Evolutionary conservation across 2,797 vertebrate genomes (phyloP).

Genomic region (Xenentodon cancila): DNA sequence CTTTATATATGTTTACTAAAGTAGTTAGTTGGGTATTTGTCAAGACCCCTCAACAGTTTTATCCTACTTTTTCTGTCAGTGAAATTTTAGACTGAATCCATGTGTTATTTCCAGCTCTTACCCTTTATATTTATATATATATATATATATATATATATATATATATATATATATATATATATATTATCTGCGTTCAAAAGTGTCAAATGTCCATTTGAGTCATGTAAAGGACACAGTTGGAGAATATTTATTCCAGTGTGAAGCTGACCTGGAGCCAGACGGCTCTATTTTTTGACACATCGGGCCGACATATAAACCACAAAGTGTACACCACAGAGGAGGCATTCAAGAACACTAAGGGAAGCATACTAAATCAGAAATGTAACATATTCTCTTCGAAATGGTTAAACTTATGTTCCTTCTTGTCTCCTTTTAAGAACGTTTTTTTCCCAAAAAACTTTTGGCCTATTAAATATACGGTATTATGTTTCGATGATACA

Average conservation of each 20-base stretch:
- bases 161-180: too few species aligned
- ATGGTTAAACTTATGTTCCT: background rate
- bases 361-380: constrained; percentile 31
- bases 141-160: too few species aligned
- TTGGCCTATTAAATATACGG: too few species aligned
- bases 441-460: too few species aligned
- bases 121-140: too few species aligned
- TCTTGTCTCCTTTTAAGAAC: background rate
- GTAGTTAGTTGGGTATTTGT: too few species aligned
- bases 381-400: background rate
- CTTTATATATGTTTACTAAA: too few species aligned
- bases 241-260: constrained; percentile 45
- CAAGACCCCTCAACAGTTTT: too few species aligned
- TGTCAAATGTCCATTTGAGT: constrained; percentile 24
- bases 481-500: too few species aligned
- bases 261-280: constrained; percentile 47
- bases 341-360: constrained; percentile 49
- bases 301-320: constrained; percentile 44
- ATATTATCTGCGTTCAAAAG: too few species aligned
- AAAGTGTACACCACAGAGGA: constrained; percentile 52
- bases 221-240: constrained; percentile 45
- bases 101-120: background rate
- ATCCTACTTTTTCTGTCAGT: too few species aligned
- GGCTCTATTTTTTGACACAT: constrained; percentile 42
- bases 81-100: too few species aligned